Base-by-base conservation (phyloP, 2,888 invertebrate species). In the Eustalomyia histrio region DNA sequence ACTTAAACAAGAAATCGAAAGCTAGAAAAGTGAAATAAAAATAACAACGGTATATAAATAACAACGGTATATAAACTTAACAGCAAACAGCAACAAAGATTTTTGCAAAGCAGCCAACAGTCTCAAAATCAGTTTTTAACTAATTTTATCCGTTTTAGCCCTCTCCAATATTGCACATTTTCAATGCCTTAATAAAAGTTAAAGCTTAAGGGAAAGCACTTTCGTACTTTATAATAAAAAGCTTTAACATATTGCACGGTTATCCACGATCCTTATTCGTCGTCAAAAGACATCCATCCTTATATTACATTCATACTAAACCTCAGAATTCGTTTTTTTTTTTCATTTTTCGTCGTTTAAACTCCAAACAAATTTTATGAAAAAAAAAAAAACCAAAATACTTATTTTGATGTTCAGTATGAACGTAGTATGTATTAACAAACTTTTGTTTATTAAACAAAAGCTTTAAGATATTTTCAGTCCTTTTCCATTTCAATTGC, bases 401-500 rank as follows among this genome's bases (percentile, higher is more conserved):
- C n/a, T n/a, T n/a, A n/a, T n/a, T n/a, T n/a, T n/a, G n/a, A n/a
- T n/a, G n/a, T n/a, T n/a, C n/a, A n/a, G n/a, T n/a, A n/a, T n/a
- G n/a, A n/a, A n/a, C n/a, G n/a, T n/a, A n/a, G n/a, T n/a, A n/a
- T n/a, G n/a, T n/a, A n/a, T 14, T 29, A 39, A 39, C 14, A 47
- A 14, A n/a, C 43, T 47, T 47, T 47, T n/a, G 12, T n/a, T 29
- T 6, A 29, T 29, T 6, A 29, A 29, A 14, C 39, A 39, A 39
- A 39, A 39, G 39, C 39, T 4, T 35, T 39, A 29, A 29, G 39
- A 14, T 47, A 5, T 47, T 47, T 47, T 47, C 39, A 14, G 43
- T 47, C 14, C 2, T n/a, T 43, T 47, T n/a, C 43, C 35, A 43
- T 35, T 21, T 18, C 10, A 39, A 87, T 87, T 87, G 87, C 87